A percentile compares a stretch with the other conserved stretches of the same genome.
Conservation (phyloP, 2,797 vertebrate genomes). For the Pantherophis alleghaniensis region DNA sequence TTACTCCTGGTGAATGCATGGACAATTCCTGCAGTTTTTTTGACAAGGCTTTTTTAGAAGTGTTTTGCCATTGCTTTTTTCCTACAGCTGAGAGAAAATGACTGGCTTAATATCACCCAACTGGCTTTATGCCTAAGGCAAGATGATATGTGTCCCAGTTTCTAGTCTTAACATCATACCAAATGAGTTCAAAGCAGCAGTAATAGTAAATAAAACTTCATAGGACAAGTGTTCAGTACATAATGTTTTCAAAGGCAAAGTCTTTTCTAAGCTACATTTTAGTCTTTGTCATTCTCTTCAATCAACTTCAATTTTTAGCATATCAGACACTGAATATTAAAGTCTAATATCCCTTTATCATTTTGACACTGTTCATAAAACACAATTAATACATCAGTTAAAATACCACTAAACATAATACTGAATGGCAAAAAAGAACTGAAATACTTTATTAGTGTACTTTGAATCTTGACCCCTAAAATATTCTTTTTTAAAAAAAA, state of each 20-base stretch:
- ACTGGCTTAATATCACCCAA: background rate
- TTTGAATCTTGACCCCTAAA: constrained; percentile 20
- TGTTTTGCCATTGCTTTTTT: background rate
- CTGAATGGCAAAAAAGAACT: constrained; percentile 15
- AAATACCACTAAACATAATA: background rate
- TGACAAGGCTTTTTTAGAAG: background rate
- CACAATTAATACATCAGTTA: background rate
- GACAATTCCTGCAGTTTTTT: background rate
- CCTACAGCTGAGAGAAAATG: background rate
- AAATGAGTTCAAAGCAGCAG: background rate
- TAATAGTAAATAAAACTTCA: background rate
- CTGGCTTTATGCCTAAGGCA: background rate
- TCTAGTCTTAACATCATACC: background rate
- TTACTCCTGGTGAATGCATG: background rate
- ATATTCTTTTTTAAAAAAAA: constrained; percentile 10
- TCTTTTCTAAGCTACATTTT: background rate
- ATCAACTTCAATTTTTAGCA: background rate
- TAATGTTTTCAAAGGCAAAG: background rate
- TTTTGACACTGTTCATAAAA: background rate
- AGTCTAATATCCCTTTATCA: background rate
- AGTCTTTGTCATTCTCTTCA: background rate
- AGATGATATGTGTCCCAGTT: background rate
- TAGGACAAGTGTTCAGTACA: background rate
- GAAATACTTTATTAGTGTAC: constrained; percentile 6
- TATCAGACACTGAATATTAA: constrained; percentile 8